phyloP scores from a whole-genome alignment of 2,113 vertebrate species.

The Mormyrus iriodes region DNA sequence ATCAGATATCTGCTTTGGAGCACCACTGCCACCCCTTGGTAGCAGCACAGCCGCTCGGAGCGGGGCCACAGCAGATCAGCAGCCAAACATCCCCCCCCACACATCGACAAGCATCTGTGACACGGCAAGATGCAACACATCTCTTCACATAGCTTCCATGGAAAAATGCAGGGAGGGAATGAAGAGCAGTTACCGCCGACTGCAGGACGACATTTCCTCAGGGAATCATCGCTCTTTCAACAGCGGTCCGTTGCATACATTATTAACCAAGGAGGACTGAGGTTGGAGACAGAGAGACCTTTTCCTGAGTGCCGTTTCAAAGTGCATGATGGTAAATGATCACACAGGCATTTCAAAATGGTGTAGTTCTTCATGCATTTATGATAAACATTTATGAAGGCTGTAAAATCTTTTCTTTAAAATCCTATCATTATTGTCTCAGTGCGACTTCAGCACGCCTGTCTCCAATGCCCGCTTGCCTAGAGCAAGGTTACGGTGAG shows the following conservation, averaged over 20 bases:
- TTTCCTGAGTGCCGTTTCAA: neutral
- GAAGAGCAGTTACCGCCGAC: neutral
- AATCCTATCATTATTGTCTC: neutral
- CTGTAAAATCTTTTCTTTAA: neutral
- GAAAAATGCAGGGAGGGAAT: neutral
- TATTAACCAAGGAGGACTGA: neutral
- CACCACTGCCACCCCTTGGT: no score
- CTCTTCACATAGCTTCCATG: neutral
- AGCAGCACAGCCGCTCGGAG: neutral
- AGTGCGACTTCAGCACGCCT: neutral
- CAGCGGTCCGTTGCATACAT: neutral
- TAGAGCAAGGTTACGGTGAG: neutral
- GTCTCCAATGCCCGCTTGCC: neutral
- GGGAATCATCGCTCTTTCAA: neutral
- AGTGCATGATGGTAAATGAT: neutral
- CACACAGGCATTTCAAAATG: neutral
- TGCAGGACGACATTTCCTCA: neutral
- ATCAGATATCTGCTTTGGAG: no score
- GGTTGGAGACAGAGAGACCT: neutral
- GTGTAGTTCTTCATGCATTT: neutral
- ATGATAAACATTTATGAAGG: neutral
- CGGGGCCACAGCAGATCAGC: neutral
- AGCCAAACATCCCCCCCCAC: neutral
- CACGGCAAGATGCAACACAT: neutral
- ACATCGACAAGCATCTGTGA: neutral